Percentiles rank a stretch among this genome's conserved stretches.
Conservation (phyloP, 2,113 vertebrate genomes). For the Camelus dromedarius region DNA sequence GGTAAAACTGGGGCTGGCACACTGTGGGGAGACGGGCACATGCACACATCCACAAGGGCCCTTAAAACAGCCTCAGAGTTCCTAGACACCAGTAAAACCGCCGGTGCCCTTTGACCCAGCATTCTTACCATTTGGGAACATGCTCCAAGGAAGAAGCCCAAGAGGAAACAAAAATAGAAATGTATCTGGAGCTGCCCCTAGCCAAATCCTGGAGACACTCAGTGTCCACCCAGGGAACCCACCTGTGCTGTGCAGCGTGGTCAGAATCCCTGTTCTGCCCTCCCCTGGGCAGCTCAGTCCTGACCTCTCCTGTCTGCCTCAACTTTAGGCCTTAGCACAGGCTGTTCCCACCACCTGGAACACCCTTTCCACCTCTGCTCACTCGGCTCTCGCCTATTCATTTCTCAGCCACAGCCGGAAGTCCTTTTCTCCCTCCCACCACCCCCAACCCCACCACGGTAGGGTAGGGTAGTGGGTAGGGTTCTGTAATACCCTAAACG, state of each 20-base stretch:
- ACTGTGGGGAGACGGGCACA: fast-evolving
- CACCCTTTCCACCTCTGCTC: not conserved
- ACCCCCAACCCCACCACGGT: not conserved
- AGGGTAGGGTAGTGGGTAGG: not conserved
- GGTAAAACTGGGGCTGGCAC: not conserved
- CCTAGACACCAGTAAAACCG: not conserved
- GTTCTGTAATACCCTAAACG: not conserved
- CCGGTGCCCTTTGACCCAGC: not conserved
- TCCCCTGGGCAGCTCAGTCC: not conserved
- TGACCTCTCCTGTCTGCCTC: not conserved
- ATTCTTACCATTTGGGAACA: not conserved
- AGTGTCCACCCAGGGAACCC: not conserved
- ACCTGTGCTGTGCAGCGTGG: fast-evolving
- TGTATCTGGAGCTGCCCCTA: not conserved
- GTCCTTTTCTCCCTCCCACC: not conserved
- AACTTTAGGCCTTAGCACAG: not conserved
- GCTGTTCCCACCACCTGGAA: not conserved
- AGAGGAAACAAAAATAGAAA: not conserved
- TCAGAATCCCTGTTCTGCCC: not conserved
- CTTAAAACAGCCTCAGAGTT: not conserved
- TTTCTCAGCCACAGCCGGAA: not conserved
- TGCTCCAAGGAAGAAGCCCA: not conserved
- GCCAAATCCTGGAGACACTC: not conserved
- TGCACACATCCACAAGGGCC: fast-evolving
- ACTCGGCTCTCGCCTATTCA: not conserved